A percentile compares a stretch with the other conserved stretches of the same genome.
Evolutionary conservation across 2,113 vertebrate genomes (phyloP).

Genomic region (Salminus brasiliensis): DNA sequence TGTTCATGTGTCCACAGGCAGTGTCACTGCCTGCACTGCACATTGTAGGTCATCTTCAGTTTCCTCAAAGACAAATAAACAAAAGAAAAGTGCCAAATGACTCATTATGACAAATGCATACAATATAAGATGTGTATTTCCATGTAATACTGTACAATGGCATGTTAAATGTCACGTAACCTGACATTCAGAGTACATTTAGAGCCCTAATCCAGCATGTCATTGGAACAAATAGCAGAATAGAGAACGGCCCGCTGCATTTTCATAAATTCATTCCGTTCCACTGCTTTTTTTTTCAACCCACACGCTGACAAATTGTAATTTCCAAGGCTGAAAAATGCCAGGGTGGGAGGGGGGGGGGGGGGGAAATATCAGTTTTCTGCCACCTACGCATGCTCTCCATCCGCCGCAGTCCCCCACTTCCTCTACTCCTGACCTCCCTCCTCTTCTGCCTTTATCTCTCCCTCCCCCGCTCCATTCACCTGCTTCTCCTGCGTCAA

Average conservation of each 20-base stretch:
- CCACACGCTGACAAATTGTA: constrained; percentile 32
- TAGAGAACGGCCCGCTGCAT: background rate
- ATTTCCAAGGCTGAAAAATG: constrained; percentile 2
- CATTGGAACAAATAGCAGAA: background rate
- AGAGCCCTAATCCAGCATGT: background rate
- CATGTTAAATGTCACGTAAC: no score
- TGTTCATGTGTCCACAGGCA: no score
- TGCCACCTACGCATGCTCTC: constrained; percentile 59
- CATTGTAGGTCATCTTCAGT: no score
- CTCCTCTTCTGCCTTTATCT: constrained; percentile 33
- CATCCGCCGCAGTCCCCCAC: constrained; percentile 34
- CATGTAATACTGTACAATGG: no score
- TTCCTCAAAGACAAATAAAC: no score
- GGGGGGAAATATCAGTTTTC: constrained; percentile 13
- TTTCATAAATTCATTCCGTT: background rate
- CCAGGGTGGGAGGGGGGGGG: background rate
- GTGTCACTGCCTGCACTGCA: no score
- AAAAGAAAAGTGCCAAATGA: no score
- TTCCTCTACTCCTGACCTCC: constrained; percentile 52
- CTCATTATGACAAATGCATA: background rate
- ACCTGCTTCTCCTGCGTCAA: constrained; percentile 69
- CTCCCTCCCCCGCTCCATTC: constrained; percentile 58
- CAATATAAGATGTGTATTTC: no score
- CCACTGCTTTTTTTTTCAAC: constrained; percentile 40
- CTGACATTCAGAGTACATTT: background rate